phyloP scores from a whole-genome alignment of 2,888 invertebrate species.

The Malthinus flaveolus region DNA sequence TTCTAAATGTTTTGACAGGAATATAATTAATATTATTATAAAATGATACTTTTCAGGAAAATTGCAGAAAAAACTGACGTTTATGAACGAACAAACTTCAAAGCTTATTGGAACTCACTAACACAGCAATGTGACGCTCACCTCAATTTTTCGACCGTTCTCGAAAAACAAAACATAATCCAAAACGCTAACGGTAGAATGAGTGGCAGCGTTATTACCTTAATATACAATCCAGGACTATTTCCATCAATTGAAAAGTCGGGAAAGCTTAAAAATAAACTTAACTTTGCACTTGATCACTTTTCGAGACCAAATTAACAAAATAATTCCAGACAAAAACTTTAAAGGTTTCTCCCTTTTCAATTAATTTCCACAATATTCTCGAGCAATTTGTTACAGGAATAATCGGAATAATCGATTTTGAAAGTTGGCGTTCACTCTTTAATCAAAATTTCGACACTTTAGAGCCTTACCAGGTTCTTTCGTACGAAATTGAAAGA shows the following conservation, averaged over 20 bases:
- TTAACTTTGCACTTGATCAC: slow-evolving; percentile 64
- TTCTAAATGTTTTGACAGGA: no score
- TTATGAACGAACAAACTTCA: background rate
- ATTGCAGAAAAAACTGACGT: background rate
- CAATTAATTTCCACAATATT: background rate
- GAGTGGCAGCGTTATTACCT: slow-evolving; percentile 66
- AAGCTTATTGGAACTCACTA: slow-evolving; percentile 77
- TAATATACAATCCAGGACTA: slow-evolving; percentile 72
- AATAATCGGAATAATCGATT: slow-evolving; percentile 77
- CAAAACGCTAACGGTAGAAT: slow-evolving; percentile 70
- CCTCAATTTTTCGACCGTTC: slow-evolving; percentile 62
- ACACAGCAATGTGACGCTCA: slow-evolving; percentile 72
- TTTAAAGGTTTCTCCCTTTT: slow-evolving; percentile 62
- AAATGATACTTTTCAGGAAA: background rate
- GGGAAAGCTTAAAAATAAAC: slow-evolving; percentile 74
- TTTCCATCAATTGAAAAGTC: slow-evolving; percentile 77
- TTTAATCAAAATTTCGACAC: slow-evolving; percentile 75
- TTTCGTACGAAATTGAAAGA: slow-evolving; percentile 66
- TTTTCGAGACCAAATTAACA: slow-evolving; percentile 61
- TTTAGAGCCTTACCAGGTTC: slow-evolving; percentile 66
- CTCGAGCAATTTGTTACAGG: slow-evolving; percentile 64
- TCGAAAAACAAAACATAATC: slow-evolving; percentile 63
- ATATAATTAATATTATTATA: no score
- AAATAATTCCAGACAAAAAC: slow-evolving; percentile 63
- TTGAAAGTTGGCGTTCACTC: slow-evolving; percentile 82